phyloP scores from a whole-genome alignment of 2,797 vertebrate species.

The Leptatherina wallacei region DNA sequence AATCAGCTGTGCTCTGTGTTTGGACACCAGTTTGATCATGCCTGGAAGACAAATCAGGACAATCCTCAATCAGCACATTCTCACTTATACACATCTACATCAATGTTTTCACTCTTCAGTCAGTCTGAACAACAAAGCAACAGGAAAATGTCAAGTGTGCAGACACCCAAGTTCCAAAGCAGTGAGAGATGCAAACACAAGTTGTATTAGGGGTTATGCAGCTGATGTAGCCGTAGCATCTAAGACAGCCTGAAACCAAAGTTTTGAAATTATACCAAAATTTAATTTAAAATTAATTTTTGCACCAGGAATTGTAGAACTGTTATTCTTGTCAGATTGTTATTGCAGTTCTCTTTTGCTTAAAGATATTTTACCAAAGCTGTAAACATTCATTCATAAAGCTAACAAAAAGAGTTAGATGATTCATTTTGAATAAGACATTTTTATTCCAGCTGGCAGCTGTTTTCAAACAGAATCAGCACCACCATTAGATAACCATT shows the following conservation, averaged over 20 bases:
- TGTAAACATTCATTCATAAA: not conserved
- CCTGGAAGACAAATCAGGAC: constrained; percentile 74
- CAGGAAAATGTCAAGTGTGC: not conserved
- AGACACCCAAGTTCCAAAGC: no score
- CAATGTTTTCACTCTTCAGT: not conserved
- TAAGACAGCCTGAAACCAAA: no score
- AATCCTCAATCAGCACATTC: not conserved
- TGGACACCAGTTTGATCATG: constrained; percentile 95
- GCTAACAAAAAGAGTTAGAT: not conserved
- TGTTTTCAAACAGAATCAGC: not conserved
- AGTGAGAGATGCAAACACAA: not conserved
- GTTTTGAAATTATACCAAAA: not conserved
- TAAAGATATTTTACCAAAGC: no score
- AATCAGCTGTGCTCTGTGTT: constrained; percentile 95
- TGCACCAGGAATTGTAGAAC: not conserved
- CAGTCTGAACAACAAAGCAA: not conserved
- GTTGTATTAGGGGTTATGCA: not conserved
- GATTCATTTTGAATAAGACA: not conserved
- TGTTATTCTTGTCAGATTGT: not conserved
- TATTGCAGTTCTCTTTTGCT: no score
- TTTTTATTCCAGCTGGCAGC: not conserved
- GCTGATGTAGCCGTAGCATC: not conserved
- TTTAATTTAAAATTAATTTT: not conserved
- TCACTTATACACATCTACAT: not conserved
- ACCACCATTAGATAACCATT: not conserved